Conservation (phyloP, 1,140 invertebrate species). For the Scaptomyza graminum region DNA sequence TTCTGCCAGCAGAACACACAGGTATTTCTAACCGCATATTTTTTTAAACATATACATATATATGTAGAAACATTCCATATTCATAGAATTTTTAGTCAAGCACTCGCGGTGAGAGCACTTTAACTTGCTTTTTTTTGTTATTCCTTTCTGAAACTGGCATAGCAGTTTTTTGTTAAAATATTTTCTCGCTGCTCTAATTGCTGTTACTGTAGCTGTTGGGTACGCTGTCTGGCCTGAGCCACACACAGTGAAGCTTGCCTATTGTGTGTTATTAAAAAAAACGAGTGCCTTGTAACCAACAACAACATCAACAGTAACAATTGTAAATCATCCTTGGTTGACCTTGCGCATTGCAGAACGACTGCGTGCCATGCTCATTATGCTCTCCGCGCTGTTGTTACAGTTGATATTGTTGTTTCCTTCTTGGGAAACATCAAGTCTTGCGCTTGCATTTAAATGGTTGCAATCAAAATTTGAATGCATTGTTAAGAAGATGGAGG, state of each 20-base stretch:
- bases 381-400: conserved; percentile 39
- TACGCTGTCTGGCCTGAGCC: conserved; percentile 32
- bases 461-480: conserved; percentile 77
- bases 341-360: conserved; percentile 65
- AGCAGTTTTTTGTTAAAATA: conserved; percentile 48
- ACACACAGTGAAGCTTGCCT: conserved; percentile 27
- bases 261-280: conserved; percentile 70
- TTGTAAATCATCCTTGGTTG: conserved; percentile 73
- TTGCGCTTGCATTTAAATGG: conserved; percentile 75
- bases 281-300: conserved; percentile 15
- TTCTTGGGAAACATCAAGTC: conserved; percentile 30
- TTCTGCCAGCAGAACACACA: no score
- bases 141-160: conserved; percentile 41
- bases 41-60: neutral
- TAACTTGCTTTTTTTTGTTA: neutral
- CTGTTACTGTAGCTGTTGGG: conserved; percentile 66
- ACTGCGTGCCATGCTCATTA: conserved; percentile 71
- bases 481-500: conserved; percentile 60
- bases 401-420: conserved; percentile 19
- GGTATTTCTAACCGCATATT: neutral
- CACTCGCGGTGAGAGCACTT: neutral
- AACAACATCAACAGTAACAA: conserved; percentile 50
- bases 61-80: conserved; percentile 3
- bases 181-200: conserved; percentile 65
- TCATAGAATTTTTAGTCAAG: conserved; percentile 24